Base-by-base conservation (phyloP, 1,140 invertebrate genomes). In the Pollicipes pollicipes region DNA sequence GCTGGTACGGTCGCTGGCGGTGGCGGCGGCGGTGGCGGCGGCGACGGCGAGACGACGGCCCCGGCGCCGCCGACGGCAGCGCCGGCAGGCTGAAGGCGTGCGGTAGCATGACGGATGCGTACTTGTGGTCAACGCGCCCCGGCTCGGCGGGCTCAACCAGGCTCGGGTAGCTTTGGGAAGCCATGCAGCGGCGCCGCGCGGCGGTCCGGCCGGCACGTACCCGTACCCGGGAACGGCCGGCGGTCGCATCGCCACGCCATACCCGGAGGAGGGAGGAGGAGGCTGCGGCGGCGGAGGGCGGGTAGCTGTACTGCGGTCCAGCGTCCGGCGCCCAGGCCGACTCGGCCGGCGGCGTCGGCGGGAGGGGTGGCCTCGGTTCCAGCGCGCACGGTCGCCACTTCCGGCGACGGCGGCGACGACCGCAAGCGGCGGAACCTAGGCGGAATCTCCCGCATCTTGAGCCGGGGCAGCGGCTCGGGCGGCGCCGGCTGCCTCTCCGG, bases 371-470 rank as follows among this genome's bases (percentile, higher is more conserved):
- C 45, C 45, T 58, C 45, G 45, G 45, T 58, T 24, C 45, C 45
- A 58, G 45, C 45, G 45, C 17, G 10, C 10, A 24, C 45, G 45
- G 45, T 21, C 45, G 45, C 45, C 45, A 58, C 6, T 58, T n/a
- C 45, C 45, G 45, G 45, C 45, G 45, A 58, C 45, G 45, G 45
- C 45, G 45, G 45, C 45, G 45, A 58, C 45, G 45, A 58, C 45
- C 45, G 45, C 45, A 58, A 21, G 45, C 45, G 45, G 45, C 45
- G 45, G 45, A 58, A 58, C 45, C 45, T 58, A 58, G 45, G 45
- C 13, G 45, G 45, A 21, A 58, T 58, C 45, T 58, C 45, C 45
- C 45, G 45, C 45, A 58, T 58, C 21, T 58, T 58, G 45, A 58
- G 45, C 45, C 45, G 45, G 13, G 45, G 45, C 45, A 58, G 45